Evolutionary conservation across 2,113 vertebrate genomes (phyloP).

Genomic region (Isichthys henryi): DNA sequence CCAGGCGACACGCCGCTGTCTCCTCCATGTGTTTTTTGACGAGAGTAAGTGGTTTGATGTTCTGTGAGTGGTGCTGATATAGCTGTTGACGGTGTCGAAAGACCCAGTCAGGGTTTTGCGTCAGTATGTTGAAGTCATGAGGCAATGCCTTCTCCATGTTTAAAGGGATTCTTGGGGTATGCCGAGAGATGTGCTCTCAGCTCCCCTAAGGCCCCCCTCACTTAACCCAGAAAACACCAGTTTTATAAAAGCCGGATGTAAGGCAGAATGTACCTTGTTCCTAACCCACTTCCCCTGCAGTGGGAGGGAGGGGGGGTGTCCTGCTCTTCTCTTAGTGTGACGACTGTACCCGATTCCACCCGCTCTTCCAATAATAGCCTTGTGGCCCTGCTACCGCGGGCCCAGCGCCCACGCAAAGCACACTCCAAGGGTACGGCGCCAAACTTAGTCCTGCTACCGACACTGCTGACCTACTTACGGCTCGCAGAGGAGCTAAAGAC

Average conservation of each 20-base stretch:
- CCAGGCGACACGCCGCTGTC: not conserved
- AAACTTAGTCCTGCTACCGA: conserved; percentile 29
- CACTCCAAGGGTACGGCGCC: conserved; percentile 34
- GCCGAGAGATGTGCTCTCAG: not conserved
- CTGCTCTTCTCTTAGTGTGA: not conserved
- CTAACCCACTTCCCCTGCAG: not conserved
- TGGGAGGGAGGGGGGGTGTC: not conserved
- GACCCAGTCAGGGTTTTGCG: not conserved
- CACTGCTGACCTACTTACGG: conserved; percentile 48
- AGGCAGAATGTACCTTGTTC: not conserved
- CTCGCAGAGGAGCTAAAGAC: conserved; percentile 46
- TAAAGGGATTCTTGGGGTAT: not conserved
- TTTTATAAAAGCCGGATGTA: not conserved
- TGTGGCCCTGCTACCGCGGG: conserved; percentile 16
- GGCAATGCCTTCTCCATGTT: not conserved
- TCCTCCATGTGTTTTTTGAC: not conserved
- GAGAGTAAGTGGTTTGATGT: not conserved
- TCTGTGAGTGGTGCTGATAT: not conserved
- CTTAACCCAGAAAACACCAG: not conserved
- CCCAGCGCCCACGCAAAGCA: not conserved
- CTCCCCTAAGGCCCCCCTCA: not conserved
- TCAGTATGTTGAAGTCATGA: not conserved
- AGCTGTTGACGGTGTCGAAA: not conserved
- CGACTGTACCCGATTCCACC: conserved; percentile 15
- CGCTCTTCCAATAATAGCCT: conserved; percentile 25